Base-by-base conservation (phyloP, 2,113 vertebrate species). In the Erythrocercus mccallii region DNA sequence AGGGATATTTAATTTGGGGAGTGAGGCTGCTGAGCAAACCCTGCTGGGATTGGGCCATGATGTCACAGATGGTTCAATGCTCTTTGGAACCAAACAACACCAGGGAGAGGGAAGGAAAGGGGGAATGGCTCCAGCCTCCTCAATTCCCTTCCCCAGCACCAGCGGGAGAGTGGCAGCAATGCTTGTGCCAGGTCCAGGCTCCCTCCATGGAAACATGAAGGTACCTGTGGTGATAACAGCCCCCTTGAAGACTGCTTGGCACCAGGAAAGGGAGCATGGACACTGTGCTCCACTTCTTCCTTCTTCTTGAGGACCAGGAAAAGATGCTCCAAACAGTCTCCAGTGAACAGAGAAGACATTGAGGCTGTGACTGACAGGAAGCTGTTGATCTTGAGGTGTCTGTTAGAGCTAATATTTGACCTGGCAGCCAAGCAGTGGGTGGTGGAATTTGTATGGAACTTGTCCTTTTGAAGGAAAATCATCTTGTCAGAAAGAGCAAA, bases 1-100 rank as follows among this genome's bases (percentile, higher is more conserved):
- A 53, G 62, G 28, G 27, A 2, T 86, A 50, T 94, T 94, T 93
- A 73, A 79, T 94, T 65, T 79, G 70, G 87, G 78, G 31, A 60
- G 44, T 16, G 74, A 94, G 11, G 18, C 70, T 82, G 70, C 48
- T 90, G 73, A 89, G 37, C 70, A 88, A 88, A 48, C 45, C 48
- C 53, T 57, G 37, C 25, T 6, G 6, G 50, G 37, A 10, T 18
- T 4, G 2, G 25, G 20, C 31, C 31, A 2, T 2, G 18, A 8
- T 1, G 1, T 54, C 73, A 85, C 28, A 53, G 0, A 0, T 12
- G 30, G 57, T 35, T 78, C 66, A 23, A 5, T 37, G 70, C 8
- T 93, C 84, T 95, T 96, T 95, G 92, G 62, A 94, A 85, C n/a
- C 62, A 96, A 94, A 96, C 35, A 91, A 15, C 0, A 0, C 2